phyloP scores from a whole-genome alignment of 2,888 invertebrate species.

The Drosophila setosimentum region DNA sequence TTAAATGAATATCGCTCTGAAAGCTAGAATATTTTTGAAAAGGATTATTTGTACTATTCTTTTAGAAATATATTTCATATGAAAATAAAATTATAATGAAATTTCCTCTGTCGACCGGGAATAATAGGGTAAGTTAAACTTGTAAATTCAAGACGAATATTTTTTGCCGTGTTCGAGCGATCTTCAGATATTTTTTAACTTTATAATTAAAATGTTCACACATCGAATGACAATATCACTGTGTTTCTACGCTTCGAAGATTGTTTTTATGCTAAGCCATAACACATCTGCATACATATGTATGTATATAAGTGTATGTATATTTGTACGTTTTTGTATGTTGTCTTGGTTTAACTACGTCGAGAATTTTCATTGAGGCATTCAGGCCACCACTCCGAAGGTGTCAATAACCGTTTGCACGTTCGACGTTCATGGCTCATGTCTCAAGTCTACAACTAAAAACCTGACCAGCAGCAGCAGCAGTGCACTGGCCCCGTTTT shows the following conservation, averaged over 20 bases:
- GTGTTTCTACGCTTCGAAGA: slow-evolving; percentile 26
- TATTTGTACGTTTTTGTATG: slow-evolving; percentile 8
- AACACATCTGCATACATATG: not conserved
- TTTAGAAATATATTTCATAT: no score
- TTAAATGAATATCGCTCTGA: not conserved
- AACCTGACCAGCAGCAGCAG: slow-evolving; percentile 29
- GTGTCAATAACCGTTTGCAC: slow-evolving; percentile 70
- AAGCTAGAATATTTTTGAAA: no score
- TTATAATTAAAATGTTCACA: not conserved
- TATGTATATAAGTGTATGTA: slow-evolving; percentile 2
- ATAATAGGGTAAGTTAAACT: no score
- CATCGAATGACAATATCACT: slow-evolving; percentile 29
- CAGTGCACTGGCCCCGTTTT: slow-evolving; percentile 55
- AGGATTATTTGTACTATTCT: no score
- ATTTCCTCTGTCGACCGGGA: not conserved
- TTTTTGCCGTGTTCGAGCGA: not conserved
- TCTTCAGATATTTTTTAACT: no score
- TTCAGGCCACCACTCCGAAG: slow-evolving; percentile 45
- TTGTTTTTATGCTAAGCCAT: slow-evolving; percentile 7
- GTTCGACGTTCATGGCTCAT: slow-evolving; percentile 57
- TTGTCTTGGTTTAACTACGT: slow-evolving; percentile 16
- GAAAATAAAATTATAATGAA: no score
- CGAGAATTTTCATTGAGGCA: slow-evolving; percentile 49
- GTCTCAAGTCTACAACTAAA: slow-evolving; percentile 27
- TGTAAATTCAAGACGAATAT: not conserved